A percentile compares a stretch with the other conserved stretches of the same genome.
Conservation (phyloP, 1,140 invertebrate species). For the Drosophila albomicans region DNA sequence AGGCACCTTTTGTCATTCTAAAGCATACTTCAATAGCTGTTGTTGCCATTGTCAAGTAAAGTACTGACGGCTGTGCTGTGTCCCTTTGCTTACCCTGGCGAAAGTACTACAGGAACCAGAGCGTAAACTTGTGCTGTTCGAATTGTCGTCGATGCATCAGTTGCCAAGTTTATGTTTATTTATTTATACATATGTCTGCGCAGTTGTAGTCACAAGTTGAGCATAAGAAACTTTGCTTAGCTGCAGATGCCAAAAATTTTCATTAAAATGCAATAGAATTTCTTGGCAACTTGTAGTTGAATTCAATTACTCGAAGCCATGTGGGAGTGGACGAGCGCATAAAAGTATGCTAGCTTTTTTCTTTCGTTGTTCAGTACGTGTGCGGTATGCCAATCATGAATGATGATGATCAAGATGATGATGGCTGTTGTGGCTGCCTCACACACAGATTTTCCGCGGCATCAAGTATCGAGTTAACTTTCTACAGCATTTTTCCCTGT, state of each 20-base stretch:
- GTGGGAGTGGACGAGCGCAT: slow-evolving; percentile 1
- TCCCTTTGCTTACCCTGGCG: neutral
- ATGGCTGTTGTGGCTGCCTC: neutral
- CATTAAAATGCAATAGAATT: slow-evolving; percentile 42
- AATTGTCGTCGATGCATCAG: neutral
- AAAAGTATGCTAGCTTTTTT: slow-evolving; percentile 35
- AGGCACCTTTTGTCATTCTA: neutral
- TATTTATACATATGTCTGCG: slow-evolving; percentile 8
- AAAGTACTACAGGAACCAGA: neutral
- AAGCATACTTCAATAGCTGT: no score
- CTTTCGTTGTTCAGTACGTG: neutral
- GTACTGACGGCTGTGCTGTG: neutral
- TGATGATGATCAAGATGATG: neutral
- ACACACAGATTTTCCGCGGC: slow-evolving; percentile 13
- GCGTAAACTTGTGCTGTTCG: neutral
- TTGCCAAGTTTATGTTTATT: slow-evolving; percentile 17
- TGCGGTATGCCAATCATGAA: slow-evolving; percentile 14
- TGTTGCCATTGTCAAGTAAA: neutral
- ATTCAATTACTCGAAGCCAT: slow-evolving; percentile 39
- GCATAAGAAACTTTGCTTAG: slow-evolving; percentile 8
- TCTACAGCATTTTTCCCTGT: neutral
- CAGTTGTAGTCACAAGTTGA: neutral
- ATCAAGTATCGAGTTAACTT: slow-evolving; percentile 12
- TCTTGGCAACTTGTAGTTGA: slow-evolving; percentile 27
- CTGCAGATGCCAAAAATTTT: slow-evolving; percentile 23